Evolutionary conservation across 2,797 vertebrate species (phyloP).

Genomic region (Tapera naevia): DNA sequence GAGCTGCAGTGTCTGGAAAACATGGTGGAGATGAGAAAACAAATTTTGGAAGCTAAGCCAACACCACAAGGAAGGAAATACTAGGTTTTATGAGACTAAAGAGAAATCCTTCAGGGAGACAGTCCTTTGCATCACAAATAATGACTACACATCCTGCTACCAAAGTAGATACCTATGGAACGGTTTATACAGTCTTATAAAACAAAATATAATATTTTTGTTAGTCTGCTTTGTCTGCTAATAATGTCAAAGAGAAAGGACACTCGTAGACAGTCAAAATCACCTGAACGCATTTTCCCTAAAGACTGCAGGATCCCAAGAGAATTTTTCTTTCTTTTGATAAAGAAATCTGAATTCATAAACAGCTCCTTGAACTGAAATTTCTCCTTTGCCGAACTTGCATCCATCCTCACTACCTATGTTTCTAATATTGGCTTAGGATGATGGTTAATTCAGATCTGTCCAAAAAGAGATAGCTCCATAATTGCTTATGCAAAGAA

Average conservation of each 20-base stretch:
- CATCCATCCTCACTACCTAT: constrained; percentile 44
- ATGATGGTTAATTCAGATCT: constrained; percentile 64
- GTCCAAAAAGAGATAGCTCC: constrained; percentile 52
- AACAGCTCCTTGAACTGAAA: constrained; percentile 47
- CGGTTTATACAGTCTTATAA: not conserved
- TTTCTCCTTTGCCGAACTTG: constrained; percentile 55
- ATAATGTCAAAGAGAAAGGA: not conserved
- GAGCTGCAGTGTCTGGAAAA: not conserved
- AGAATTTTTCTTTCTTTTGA: constrained; percentile 49
- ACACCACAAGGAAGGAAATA: not conserved
- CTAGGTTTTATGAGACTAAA: not conserved
- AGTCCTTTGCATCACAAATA: constrained; percentile 10
- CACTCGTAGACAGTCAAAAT: constrained; percentile 7
- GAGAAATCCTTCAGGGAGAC: constrained; percentile 16
- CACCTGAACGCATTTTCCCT: constrained; percentile 31
- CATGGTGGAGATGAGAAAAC: not conserved
- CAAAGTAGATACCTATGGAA: not conserved
- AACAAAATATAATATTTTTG: not conserved
- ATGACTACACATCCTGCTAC: not conserved
- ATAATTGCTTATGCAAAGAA: constrained; percentile 57
- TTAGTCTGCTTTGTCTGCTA: constrained; percentile 19
- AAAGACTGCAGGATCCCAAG: constrained; percentile 44
- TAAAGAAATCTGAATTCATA: constrained; percentile 41
- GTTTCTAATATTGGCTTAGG: constrained; percentile 64
- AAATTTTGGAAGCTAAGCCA: constrained; percentile 11